Evolutionary conservation across 2,113 vertebrate genomes (phyloP).

Genomic region (Synodontis membranacea): DNA sequence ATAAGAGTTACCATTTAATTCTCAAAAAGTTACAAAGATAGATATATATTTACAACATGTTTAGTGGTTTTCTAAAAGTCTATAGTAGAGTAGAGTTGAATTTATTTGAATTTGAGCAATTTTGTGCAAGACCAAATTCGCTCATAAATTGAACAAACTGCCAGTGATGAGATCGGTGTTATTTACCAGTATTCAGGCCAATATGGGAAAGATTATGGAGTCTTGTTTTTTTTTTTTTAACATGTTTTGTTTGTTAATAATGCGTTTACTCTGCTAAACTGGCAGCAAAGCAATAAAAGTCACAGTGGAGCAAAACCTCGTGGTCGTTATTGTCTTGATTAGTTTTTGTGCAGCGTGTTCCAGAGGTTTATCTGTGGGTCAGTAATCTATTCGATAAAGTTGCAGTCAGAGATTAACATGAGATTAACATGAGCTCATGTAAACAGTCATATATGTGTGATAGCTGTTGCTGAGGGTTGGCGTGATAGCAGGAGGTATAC

Average conservation of each 20-base stretch:
- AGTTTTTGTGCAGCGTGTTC: not conserved
- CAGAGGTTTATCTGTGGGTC: not conserved
- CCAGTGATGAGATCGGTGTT: slow-evolving; percentile 27
- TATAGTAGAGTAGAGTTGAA: not conserved
- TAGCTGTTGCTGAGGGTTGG: not conserved
- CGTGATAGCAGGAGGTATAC: not conserved
- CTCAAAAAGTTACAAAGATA: not conserved
- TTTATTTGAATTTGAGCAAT: not conserved
- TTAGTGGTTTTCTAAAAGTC: not conserved
- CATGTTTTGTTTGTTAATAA: slow-evolving; percentile 35
- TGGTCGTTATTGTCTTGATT: not conserved
- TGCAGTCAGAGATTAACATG: not conserved
- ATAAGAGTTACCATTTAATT: slow-evolving; percentile 5
- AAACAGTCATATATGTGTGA: not conserved
- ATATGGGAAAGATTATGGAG: not conserved
- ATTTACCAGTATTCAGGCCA: slow-evolving; percentile 31
- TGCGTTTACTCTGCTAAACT: slow-evolving; percentile 24
- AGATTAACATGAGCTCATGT: not conserved
- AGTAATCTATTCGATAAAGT: not conserved
- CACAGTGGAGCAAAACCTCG: not conserved
- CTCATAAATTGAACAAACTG: slow-evolving; percentile 13
- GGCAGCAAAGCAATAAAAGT: slow-evolving; percentile 43
- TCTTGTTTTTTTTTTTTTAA: slow-evolving; percentile 23
- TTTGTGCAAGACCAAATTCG: not conserved
- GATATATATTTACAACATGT: not conserved